Evolutionary conservation across 2,888 invertebrate species (phyloP).

Genomic region (Drosophila mulleri): DNA sequence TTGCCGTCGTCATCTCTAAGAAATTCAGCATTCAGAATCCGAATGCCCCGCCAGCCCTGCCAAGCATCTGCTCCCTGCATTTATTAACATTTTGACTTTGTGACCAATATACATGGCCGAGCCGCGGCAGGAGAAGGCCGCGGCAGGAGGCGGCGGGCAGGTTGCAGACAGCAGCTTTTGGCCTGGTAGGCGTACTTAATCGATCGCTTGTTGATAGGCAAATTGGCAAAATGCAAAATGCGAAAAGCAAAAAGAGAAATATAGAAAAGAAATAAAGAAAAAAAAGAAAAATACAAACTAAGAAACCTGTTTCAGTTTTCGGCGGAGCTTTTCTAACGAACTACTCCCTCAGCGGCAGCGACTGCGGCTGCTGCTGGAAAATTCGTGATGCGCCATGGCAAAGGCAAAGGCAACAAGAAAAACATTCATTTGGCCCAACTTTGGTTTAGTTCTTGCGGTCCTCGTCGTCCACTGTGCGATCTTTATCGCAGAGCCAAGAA

Average conservation of each 20-base stretch:
- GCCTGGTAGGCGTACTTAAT: constrained; percentile 76
- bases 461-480: constrained; percentile 66
- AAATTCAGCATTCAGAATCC: constrained; percentile 32
- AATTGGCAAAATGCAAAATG: constrained; percentile 77
- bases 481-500: constrained; percentile 69
- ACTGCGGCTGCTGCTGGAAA: constrained; percentile 51
- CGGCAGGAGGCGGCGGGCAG: constrained; percentile 7
- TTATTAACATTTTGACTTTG: constrained; percentile 82
- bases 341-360: constrained; percentile 33
- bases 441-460: constrained; percentile 61
- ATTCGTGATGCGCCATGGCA: constrained; percentile 77
- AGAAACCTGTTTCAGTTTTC: constrained; percentile 76
- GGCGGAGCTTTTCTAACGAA: constrained; percentile 47
- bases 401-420: neutral
- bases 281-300: constrained; percentile 11
- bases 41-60: constrained; percentile 17
- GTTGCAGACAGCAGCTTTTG: constrained; percentile 32
- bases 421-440: constrained; percentile 50
- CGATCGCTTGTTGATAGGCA: constrained; percentile 83
- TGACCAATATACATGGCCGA: constrained; percentile 67
- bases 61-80: constrained; percentile 59
- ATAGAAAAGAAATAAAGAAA: constrained; percentile 3
- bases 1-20: constrained; percentile 33
- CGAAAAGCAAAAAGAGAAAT: constrained; percentile 16
- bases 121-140: neutral